Conservation (phyloP, 2,888 invertebrate species). For the Hypolimnas misippus region DNA sequence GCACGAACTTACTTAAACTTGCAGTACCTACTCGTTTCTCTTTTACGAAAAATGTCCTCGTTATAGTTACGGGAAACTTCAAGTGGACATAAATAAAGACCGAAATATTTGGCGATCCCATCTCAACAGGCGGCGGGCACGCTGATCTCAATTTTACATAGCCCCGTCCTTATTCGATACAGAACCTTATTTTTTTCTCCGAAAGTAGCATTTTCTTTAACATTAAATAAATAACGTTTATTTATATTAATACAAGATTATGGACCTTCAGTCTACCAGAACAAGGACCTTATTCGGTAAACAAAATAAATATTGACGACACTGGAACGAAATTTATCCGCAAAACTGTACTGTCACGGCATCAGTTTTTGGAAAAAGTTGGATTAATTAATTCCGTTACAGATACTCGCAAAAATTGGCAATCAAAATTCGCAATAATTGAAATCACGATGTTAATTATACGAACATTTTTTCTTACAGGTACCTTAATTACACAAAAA, state of each 20-base stretch:
- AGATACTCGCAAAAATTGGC: constrained; percentile 63
- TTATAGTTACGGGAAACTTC: constrained; percentile 75
- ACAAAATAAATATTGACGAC: constrained; percentile 49
- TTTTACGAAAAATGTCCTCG: constrained; percentile 65
- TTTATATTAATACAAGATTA: constrained; percentile 61
- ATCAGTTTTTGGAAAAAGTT: constrained; percentile 72
- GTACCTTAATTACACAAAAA: neutral
- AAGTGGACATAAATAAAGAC: constrained; percentile 83
- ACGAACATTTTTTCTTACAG: neutral
- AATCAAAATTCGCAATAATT: constrained; percentile 52
- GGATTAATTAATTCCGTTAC: constrained; percentile 73
- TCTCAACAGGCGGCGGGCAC: constrained; percentile 67
- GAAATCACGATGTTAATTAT: constrained; percentile 3
- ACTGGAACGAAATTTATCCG: constrained; percentile 68
- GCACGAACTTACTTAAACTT: constrained; percentile 32
- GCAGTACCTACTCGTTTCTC: constrained; percentile 45
- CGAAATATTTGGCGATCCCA: constrained; percentile 78
- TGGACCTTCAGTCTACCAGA: constrained; percentile 52
- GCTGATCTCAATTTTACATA: constrained; percentile 61
- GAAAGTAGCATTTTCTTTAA: constrained; percentile 45
- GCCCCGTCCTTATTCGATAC: constrained; percentile 47
- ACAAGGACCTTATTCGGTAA: constrained; percentile 62
- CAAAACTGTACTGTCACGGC: constrained; percentile 67
- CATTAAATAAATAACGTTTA: constrained; percentile 47
- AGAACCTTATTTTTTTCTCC: constrained; percentile 41